Evolutionary conservation across 2,797 vertebrate species (phyloP).

Genomic region (Champsocephalus esox): DNA sequence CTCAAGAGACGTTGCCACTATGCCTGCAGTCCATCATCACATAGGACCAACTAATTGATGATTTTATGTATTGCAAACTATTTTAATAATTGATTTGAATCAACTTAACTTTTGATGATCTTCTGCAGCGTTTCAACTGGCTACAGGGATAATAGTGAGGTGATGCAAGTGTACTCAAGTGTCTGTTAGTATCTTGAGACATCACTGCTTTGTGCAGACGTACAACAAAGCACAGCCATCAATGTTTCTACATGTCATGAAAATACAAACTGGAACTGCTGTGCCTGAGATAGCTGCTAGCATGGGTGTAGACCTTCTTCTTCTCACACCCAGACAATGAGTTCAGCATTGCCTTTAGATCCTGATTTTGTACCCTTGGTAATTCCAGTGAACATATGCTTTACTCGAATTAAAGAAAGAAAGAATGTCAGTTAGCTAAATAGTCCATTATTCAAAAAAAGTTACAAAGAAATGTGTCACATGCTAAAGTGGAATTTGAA

Average conservation of each 20-base stretch:
- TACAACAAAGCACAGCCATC: neutral
- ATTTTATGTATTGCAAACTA: no score
- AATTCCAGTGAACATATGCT: constrained; percentile 19
- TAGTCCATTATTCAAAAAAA: constrained; percentile 19
- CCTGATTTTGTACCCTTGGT: neutral
- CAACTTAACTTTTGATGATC: neutral
- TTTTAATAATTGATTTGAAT: no score
- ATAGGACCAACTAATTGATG: no score
- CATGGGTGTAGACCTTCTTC: constrained; percentile 1
- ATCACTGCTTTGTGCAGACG: constrained; percentile 11
- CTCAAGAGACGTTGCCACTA: no score
- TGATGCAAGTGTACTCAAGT: neutral
- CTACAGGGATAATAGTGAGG: neutral
- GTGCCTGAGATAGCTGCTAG: constrained; percentile 16
- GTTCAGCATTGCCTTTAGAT: constrained; percentile 29
- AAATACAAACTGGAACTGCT: neutral
- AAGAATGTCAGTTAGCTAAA: constrained; percentile 17
- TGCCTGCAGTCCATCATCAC: no score
- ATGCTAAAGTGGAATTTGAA: constrained; percentile 15
- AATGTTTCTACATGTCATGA: neutral
- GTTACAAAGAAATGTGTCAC: constrained; percentile 21
- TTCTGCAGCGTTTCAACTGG: neutral
- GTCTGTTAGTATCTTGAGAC: neutral
- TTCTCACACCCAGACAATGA: constrained; percentile 33
- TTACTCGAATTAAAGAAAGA: constrained; percentile 42